Evolutionary conservation across 2,797 vertebrate species (phyloP).

Genomic region (Eurystomus glaucurus): DNA sequence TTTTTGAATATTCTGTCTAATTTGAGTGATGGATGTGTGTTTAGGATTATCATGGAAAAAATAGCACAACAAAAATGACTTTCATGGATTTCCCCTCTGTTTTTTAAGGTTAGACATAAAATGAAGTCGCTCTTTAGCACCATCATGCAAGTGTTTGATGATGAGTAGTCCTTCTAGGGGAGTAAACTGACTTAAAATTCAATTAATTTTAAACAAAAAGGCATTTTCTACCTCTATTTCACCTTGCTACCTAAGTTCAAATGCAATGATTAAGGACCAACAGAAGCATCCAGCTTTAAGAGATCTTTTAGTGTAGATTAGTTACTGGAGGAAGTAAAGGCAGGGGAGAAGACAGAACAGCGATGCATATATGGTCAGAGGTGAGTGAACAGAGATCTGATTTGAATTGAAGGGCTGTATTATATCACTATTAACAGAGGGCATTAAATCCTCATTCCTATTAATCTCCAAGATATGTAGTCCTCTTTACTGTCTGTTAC

Average conservation of each 20-base stretch:
- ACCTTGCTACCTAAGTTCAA: not conserved
- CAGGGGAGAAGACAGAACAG: not conserved
- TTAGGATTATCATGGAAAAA: not conserved
- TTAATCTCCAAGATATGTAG: not conserved
- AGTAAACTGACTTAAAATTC: not conserved
- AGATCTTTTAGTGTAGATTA: not conserved
- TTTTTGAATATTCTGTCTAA: not conserved
- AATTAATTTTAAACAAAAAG: not conserved
- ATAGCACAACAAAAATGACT: not conserved
- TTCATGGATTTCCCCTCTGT: not conserved
- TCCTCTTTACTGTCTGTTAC: not conserved
- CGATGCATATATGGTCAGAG: not conserved
- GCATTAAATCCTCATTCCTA: not conserved
- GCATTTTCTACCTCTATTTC: not conserved
- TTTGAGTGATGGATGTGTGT: not conserved
- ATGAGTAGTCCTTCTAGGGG: not conserved
- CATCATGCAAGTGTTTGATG: rapidly evolving
- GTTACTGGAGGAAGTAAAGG: not conserved
- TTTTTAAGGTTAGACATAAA: not conserved
- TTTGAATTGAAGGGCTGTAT: not conserved
- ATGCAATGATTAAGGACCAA: not conserved
- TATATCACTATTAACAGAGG: not conserved
- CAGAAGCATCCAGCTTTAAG: not conserved
- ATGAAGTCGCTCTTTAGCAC: not conserved
- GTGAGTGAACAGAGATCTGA: not conserved